Evolutionary conservation across 2,888 invertebrate genomes (phyloP), one percentile per base, ranked within the genome.

Genomic region (Hemithea aestivaria): DNA sequence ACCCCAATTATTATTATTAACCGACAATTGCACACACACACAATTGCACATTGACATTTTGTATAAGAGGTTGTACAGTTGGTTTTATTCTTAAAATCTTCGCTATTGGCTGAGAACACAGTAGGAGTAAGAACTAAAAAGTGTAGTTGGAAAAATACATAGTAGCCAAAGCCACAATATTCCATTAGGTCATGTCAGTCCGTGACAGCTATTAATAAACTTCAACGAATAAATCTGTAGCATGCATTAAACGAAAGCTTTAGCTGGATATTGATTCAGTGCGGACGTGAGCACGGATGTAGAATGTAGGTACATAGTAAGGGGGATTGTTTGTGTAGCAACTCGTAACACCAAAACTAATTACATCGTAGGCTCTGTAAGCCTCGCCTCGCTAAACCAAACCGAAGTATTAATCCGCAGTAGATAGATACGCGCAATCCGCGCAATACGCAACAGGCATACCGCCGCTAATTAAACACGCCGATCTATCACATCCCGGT

Each of bases 301-400:
- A 25, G 20, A 23, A 37, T 12, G 25, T 31, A 38, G 23, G 24
- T 38, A 35, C 48, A 41, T 41, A 26, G 31, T 33, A 32, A 34
- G 36, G 47, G 53, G 51, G 37, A 52, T 53, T 54, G 55, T 56
- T 56, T 53, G 43, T 51, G 48, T 53, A 51, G 48, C 48, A 51
- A 55, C 54, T 55, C 54, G 62, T 56, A 51, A 51, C 55, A 52
- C 58, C 48, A 47, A 66, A 66, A 65, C 62, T 68, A 70, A 70
- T 70, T 68, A 66, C 59, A 57, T 48, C 53, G 48, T 60, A 68
- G 62, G 59, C 60, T 52, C 45, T 47, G 56, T 68, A 68, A 70
- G 66, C 66, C 58, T 40, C 58, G 49, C 55, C 41, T 49, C 55
- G 57, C 60, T 56, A 56, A 62, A 58, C 60, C 61, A 56, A 60